Evolutionary conservation across 2,113 vertebrate species (phyloP), one percentile per base, ranked within the genome.

Genomic region (Saimiri boliviensis): DNA sequence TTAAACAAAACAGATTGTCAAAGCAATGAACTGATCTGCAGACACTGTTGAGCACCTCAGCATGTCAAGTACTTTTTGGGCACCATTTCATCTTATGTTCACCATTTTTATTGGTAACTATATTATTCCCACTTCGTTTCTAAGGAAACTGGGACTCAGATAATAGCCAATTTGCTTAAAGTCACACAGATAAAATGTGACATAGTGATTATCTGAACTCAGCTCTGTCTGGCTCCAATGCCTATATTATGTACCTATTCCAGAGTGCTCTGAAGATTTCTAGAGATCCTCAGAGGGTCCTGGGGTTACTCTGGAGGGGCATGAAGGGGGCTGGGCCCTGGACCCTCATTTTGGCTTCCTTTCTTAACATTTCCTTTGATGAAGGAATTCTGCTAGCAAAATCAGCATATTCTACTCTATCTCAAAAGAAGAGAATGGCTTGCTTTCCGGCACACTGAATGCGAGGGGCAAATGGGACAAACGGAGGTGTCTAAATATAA

Each of bases 101-200:
- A 92, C 30, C 66, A n/a, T 85, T 96, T 96, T 96, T 86, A 89
- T 96, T 89, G 77, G 49, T 49, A 81, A 27, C 76, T 89, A 27
- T 94, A 76, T 93, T 83, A 94, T 90, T 95, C 45, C 60, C 82
- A 68, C 74, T 93, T 92, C 80, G 56, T 76, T 95, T 91, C 73
- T 84, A 84, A 96, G 70, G 45, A 97, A 96, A 94, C 63, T n/a
- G 68, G 63, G 70, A 86, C 84, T 96, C 88, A 11, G 32, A 76
- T 71, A 83, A 96, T 86, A 94, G 77, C 45, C 66, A 96, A 30
- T 68, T 82, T 86, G 81, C 77, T 71, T 54, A 35, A 95, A 93
- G 63, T 94, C 77, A 92, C 80, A 70, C 5, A 80, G 54, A 71
- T 4, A 45, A 10, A 27, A 49, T 47, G 47, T 58, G 19, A 56